A percentile compares a stretch with the other conserved stretches of the same genome.
These are phyloP conservation scores for Cryptoblepharus egeriae DNA, from an alignment of 2,797 vertebrate species.

Conservation along the genomic window DNA sequence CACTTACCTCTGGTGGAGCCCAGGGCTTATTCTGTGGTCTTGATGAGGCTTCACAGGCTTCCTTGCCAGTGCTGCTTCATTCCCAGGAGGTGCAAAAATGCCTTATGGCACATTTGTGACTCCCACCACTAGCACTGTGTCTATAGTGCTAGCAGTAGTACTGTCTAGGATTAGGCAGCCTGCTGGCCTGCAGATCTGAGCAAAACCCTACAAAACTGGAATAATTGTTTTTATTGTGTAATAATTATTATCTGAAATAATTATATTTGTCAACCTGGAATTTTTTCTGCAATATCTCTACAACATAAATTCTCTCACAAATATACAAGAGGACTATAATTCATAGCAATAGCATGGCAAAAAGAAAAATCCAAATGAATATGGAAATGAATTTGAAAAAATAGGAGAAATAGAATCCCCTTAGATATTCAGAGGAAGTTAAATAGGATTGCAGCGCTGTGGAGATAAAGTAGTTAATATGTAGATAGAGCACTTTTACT, in stretches of 20 bases:
- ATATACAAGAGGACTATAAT: constrained; percentile 1
- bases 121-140: too few species aligned
- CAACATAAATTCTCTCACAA: background rate
- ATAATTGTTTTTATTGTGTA: background rate
- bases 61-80: too few species aligned
- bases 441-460: constrained; percentile 61
- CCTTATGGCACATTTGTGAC: too few species aligned
- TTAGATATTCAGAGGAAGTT: constrained; percentile 23
- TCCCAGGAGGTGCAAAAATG: too few species aligned
- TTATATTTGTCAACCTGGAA: background rate
- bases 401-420: constrained; percentile 26
- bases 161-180: too few species aligned
- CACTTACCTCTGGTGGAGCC: too few species aligned
- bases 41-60: too few species aligned
- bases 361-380: background rate
- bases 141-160: too few species aligned
- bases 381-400: constrained; percentile 16
- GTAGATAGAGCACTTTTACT: constrained; percentile 77
- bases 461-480: constrained; percentile 73
- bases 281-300: constrained; percentile 33
- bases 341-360: constrained; percentile 25
- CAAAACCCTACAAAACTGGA: background rate
- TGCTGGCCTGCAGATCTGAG: background rate
- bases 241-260: too few species aligned
- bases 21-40: too few species aligned